phyloP scores from a whole-genome alignment of 2,113 vertebrate species.

The Nibea albiflora region DNA sequence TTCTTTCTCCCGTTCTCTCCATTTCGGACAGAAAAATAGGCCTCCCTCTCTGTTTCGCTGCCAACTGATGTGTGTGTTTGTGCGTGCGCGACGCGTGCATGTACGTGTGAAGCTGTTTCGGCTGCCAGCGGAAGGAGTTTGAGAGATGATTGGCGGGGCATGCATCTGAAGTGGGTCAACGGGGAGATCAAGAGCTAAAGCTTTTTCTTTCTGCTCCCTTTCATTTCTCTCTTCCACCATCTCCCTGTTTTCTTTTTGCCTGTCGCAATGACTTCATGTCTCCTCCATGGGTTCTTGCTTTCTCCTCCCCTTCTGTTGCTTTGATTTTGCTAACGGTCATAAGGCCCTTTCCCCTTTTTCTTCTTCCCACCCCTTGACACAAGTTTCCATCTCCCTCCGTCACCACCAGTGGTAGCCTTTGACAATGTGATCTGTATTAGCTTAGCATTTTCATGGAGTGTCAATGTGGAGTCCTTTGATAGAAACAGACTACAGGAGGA shows the following conservation, averaged over 20 bases:
- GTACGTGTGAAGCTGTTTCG: conserved; percentile 42
- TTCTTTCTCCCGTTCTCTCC: conserved; percentile 57
- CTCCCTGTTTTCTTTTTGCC: conserved; percentile 43
- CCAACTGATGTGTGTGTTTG: conserved; percentile 66
- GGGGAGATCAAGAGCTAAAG: conserved; percentile 65
- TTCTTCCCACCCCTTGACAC: conserved; percentile 15
- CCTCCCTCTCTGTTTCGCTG: conserved; percentile 69
- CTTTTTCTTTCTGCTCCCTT: conserved; percentile 57
- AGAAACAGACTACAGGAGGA: conserved; percentile 58
- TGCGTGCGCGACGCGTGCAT: conserved; percentile 35
- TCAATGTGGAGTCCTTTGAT: conserved; percentile 70
- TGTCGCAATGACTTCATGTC: conserved; percentile 61
- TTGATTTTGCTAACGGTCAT: conserved; percentile 32
- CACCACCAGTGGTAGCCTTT: conserved; percentile 24
- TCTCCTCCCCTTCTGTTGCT: conserved; percentile 24
- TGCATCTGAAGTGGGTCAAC: conserved; percentile 74
- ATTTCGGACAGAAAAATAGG: conserved; percentile 63
- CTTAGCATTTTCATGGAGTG: conserved; percentile 58
- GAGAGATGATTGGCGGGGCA: conserved; percentile 63
- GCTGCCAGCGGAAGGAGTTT: conserved; percentile 51
- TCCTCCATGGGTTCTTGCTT: conserved; percentile 37
- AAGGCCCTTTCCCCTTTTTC: conserved; percentile 15
- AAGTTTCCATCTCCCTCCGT: conserved; percentile 45
- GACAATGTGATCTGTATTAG: conserved; percentile 51
- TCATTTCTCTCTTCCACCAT: conserved; percentile 42